phyloP scores from a whole-genome alignment of 2,888 invertebrate genomes.

The Apodemia duryi region DNA sequence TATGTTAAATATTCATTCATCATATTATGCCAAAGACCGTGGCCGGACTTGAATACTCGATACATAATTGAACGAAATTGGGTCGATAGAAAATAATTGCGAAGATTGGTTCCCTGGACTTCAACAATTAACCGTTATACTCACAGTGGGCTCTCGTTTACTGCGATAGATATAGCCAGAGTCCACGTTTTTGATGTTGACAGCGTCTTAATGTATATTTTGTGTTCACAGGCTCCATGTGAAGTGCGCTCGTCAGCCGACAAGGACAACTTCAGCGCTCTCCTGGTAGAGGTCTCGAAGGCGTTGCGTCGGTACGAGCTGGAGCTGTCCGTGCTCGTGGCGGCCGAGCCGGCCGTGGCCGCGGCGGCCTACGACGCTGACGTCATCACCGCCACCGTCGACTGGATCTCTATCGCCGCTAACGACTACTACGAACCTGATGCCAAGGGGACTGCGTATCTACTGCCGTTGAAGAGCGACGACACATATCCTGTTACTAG shows the following conservation, averaged over 20 bases:
- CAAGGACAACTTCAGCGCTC: slow-evolving; percentile 82
- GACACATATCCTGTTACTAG: slow-evolving; percentile 83
- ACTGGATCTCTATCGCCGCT: slow-evolving; percentile 90
- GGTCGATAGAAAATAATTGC: no score
- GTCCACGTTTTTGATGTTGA: no score
- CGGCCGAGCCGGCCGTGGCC: slow-evolving; percentile 85
- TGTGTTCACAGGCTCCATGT: slow-evolving; percentile 79
- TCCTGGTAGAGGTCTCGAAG: slow-evolving; percentile 82
- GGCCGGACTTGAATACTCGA: no score
- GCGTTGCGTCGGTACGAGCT: slow-evolving; percentile 81
- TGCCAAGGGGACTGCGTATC: slow-evolving; percentile 86
- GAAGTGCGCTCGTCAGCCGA: slow-evolving; percentile 77
- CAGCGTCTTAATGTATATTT: background rate
- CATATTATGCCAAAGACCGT: no score
- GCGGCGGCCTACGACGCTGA: slow-evolving; percentile 86
- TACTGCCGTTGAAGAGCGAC: slow-evolving; percentile 84
- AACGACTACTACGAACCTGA: slow-evolving; percentile 90
- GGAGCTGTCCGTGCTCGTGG: slow-evolving; percentile 85
- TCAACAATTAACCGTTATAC: no score
- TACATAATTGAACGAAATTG: no score
- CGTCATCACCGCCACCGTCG: slow-evolving; percentile 81
- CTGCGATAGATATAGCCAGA: no score
- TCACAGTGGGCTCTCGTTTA: no score
- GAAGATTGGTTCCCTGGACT: no score
- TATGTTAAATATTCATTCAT: no score